Base-by-base conservation (phyloP, 2,888 invertebrate genomes). In the Erpobdella octoculata region DNA sequence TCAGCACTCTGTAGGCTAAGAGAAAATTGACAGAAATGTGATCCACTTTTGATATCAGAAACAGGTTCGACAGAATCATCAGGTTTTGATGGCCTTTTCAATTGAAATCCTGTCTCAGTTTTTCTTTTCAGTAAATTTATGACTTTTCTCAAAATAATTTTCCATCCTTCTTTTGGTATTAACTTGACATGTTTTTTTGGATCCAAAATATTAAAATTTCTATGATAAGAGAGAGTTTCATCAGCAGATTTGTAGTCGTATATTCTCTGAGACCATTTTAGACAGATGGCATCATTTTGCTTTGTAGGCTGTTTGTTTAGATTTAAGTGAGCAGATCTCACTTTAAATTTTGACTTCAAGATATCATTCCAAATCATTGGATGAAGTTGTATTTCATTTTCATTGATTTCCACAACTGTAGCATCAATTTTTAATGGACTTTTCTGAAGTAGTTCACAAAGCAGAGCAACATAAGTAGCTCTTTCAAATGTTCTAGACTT, bases 371-470 rank as follows among this genome's bases (percentile, higher is more conserved):
- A 72, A 5, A 33, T n/a, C 33, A 72, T 33, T n/a, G 67, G 64
- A 1, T 78, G 76, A 48, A 78, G 76, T 37, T 75, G 74, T 0
- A 79, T 59, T n/a, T 73, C 70, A n/a, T 76, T 70, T 35, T 76
- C 73, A 33, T 75, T 73, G 15, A 79, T 74, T 8, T 72, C 71
- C 61, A 79, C 76, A 18, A 81, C 76, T 18, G 79, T 74, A 31
- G 80, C 77, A 68, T 76, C 77, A 4, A 78, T 33, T 9, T 75
- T 72, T 15, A 79, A 36, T 8, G 81, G 80, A 33, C 73, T 75
- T 2, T 75, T 68, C 62, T 77, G 69, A 28, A 80, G 61, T n/a
- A 78, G 76, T 15, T 73, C 71, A 25, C 76, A 72, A 5, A 80
- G 73, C 53, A 77, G 74, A 18, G 79, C 74, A 5, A 38, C 31